Base-by-base conservation (phyloP, 2,797 vertebrate genomes). In the Lepidocolaptes lacrymiger region DNA sequence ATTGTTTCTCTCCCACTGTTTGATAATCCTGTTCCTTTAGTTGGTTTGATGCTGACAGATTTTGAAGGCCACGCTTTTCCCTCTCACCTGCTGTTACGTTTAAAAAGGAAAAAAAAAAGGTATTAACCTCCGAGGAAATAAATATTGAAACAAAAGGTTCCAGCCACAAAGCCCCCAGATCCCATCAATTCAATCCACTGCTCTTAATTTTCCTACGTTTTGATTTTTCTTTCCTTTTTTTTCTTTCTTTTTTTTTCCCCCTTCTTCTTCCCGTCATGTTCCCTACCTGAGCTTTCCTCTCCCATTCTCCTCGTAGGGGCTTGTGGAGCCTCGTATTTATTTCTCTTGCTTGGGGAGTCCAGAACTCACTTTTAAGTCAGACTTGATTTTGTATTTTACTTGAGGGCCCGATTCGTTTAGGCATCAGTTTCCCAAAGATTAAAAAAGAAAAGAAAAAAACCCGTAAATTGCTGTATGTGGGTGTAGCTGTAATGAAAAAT, bases 401-500 rank as follows among this genome's bases (percentile, higher is more conserved):
- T 92, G 46, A 12, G 61, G 84, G 37, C 10, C 78, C 46, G 41
- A 85, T 89, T 92, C 78, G 88, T 95, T 95, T 88, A 85, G 32
- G 83, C 73, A 67, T 95, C 71, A 39, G 64, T 97, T 97, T 97
- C 94, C 82, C 85, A 62, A 63, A 56, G 83, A 84, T 46, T 64
- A 48, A 10, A 23, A 6, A 36, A 26, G 22, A 49, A 36, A 46
- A 11, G 23, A 48, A n/a, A 39, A 78, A 84, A 81, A 68, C 12
- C 51, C 79, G 97, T 95, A 98, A 98, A 97, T 96, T 95, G 98
- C 97, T 96, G 96, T 96, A 97, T 98, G 98, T 98, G 98, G 98
- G 98, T 98, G 95, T 96, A 98, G 98, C 98, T 98, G 98, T 98
- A 98, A 99, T 98, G 98, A 98, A 98, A 99, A 98, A 99, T 98